Base-by-base conservation (phyloP, 2,888 invertebrate genomes). In the Acanthosepion esculentum region DNA sequence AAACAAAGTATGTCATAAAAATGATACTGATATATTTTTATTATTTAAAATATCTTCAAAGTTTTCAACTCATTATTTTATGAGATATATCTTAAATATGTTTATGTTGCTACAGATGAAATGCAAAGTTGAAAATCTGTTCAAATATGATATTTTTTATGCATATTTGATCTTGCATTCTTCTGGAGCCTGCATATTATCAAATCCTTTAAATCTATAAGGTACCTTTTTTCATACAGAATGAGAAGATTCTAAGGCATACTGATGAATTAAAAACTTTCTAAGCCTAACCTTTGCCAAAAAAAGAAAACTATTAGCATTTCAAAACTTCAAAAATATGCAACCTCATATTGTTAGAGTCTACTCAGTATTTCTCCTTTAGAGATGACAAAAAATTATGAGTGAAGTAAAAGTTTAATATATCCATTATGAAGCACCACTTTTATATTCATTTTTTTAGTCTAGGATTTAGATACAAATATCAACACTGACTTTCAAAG, bases 401-500 rank as follows among this genome's bases (percentile, higher is more conserved):
- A n/a, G 78, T 59, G 23, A 59, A 23, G 59, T 78, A 78, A 78
- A n/a, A 78, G n/a, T 78, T 78, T 78, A 78, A 78, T 78, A n/a
- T n/a, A 78, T 78, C 78, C 78, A 78, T 78, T 78, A 78, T 78
- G n/a, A 78, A 78, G n/a, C 12, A 78, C 3, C 78, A 78, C 8
- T 78, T 78, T n/a, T 78, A n/a, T 78, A 78, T 78, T n/a, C n/a
- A 78, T 78, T 59, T 59, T 50, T 59, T 59, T 59, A 59, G n/a
- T 78, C 1, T 78, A 78, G 29, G 78, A n/a, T n/a, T 78, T 78
- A 29, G 12, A 78, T 78, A n/a, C 78, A n/a, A 78, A 78, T n/a
- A 78, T 78, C 78, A 29, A 78, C 78, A 78, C 78, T 78, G 78
- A 78, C n/a, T 78, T 78, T n/a, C 78, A 78, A 78, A 78, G 78